Evolutionary conservation across 1,140 invertebrate genomes (phyloP).

Genomic region (Drosophila parabipectinata): DNA sequence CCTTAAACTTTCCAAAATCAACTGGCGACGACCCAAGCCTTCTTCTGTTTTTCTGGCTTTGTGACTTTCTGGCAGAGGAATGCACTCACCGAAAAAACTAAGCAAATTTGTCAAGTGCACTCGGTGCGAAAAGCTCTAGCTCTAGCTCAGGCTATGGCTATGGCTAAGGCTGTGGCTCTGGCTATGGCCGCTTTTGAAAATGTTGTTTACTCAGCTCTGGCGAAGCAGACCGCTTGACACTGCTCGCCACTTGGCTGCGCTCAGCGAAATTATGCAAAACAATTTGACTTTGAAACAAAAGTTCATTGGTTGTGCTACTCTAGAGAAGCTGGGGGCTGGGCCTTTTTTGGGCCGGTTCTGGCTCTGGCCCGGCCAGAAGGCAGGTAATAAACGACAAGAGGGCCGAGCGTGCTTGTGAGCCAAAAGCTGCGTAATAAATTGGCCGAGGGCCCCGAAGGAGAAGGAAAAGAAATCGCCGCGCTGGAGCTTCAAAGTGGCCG

Average conservation of each 20-base stretch:
- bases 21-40: constrained; percentile 44
- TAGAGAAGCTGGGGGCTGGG: not conserved
- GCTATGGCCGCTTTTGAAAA: too few species aligned
- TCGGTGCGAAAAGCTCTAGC: constrained; percentile 34
- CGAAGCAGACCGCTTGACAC: constrained; percentile 62
- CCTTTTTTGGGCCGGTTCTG: not conserved
- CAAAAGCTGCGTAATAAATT: constrained; percentile 77
- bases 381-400: constrained; percentile 44
- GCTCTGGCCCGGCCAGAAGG: not conserved
- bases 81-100: constrained; percentile 67
- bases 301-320: constrained; percentile 42
- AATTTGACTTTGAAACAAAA: constrained; percentile 79
- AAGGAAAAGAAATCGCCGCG: constrained; percentile 22
- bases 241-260: constrained; percentile 73
- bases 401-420: constrained; percentile 35
- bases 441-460: constrained; percentile 20
- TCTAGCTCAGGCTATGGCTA: too few species aligned
- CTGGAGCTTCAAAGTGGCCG: constrained; percentile 34
- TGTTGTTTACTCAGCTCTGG: constrained; percentile 9
- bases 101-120: constrained; percentile 78
- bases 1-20: constrained; percentile 58
- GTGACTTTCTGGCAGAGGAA: constrained; percentile 15
- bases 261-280: constrained; percentile 71
- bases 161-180: too few species aligned
- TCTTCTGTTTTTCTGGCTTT: constrained; percentile 9